These are phyloP conservation scores for Festucalex cinctus DNA, from an alignment of 2,113 vertebrate species.

Conservation along the genomic window DNA sequence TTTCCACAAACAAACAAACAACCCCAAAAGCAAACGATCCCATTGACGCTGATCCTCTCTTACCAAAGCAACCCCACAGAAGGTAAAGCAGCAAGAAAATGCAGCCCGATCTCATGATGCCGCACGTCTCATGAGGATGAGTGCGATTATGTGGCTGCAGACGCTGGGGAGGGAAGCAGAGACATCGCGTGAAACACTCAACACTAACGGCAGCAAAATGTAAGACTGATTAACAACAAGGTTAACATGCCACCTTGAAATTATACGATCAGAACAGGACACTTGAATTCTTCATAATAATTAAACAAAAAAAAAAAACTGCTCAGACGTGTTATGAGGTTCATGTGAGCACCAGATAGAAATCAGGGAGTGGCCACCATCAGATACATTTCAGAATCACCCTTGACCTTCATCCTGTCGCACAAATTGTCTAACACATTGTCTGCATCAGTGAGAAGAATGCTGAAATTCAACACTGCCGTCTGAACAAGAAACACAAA, in stretches of 20 bases:
- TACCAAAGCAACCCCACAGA: conserved; percentile 37
- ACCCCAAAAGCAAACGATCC: background rate
- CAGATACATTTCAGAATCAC: background rate
- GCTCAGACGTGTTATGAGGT: background rate
- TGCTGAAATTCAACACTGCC: conserved; percentile 34
- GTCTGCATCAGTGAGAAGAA: conserved; percentile 35
- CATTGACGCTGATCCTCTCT: conserved; percentile 12
- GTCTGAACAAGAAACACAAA: conserved; percentile 17
- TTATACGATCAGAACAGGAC: background rate
- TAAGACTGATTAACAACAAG: background rate
- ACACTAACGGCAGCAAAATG: background rate
- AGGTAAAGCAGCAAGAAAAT: conserved; percentile 57
- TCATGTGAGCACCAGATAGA: background rate
- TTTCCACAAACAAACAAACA: too few species aligned
- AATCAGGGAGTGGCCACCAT: conserved; percentile 45
- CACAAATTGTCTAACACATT: conserved; percentile 30
- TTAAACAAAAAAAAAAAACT: background rate
- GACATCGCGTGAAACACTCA: conserved; percentile 12
- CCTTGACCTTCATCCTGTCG: conserved; percentile 17
- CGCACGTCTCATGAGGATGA: conserved; percentile 32
- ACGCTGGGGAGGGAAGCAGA: conserved; percentile 40
- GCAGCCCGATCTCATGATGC: conserved; percentile 45
- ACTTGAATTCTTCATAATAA: background rate
- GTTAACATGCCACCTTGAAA: background rate
- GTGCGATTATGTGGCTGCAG: conserved; percentile 18